A percentile compares a stretch with the other conserved stretches of the same genome.
phyloP scores from a whole-genome alignment of 2,113 vertebrate species.

The Tapirus terrestris region DNA sequence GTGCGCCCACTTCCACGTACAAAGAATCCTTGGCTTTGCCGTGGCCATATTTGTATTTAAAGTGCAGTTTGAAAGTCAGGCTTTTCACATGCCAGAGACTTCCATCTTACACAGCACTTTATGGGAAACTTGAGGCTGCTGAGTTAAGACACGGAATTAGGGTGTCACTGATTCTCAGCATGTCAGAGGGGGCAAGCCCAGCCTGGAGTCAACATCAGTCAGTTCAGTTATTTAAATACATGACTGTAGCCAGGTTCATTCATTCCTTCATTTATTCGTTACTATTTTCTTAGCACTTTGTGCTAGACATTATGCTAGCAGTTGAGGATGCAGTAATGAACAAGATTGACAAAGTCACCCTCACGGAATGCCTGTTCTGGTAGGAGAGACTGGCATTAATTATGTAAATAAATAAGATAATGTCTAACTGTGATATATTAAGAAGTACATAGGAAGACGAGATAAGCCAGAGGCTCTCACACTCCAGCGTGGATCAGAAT shows the following conservation, averaged over 20 bases:
- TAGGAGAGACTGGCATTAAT: not conserved
- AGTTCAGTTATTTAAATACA: not conserved
- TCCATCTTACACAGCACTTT: not conserved
- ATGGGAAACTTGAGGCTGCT: not conserved
- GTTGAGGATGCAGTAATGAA: not conserved
- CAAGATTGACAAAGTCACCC: not conserved
- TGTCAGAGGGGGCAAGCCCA: not conserved
- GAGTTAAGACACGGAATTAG: not conserved
- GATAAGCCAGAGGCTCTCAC: not conserved
- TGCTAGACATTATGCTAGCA: not conserved
- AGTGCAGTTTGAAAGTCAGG: not conserved
- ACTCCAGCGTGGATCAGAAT: not conserved
- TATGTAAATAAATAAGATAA: not conserved
- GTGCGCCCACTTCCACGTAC: rapidly evolving
- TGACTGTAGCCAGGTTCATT: not conserved
- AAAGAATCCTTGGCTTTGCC: not conserved
- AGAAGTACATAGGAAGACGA: not conserved
- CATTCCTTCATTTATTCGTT: not conserved
- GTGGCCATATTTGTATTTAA: not conserved
- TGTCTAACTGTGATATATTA: not conserved
- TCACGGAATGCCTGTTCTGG: not conserved
- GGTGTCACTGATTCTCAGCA: not conserved
- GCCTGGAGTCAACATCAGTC: not conserved
- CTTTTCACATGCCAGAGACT: not conserved
- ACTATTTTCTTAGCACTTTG: not conserved